A percentile compares a stretch with the other conserved stretches of the same genome.
These are phyloP conservation scores for Aleiodes sp. DNA, from an alignment of 1,140 invertebrate species.

Conservation along the genomic window DNA sequence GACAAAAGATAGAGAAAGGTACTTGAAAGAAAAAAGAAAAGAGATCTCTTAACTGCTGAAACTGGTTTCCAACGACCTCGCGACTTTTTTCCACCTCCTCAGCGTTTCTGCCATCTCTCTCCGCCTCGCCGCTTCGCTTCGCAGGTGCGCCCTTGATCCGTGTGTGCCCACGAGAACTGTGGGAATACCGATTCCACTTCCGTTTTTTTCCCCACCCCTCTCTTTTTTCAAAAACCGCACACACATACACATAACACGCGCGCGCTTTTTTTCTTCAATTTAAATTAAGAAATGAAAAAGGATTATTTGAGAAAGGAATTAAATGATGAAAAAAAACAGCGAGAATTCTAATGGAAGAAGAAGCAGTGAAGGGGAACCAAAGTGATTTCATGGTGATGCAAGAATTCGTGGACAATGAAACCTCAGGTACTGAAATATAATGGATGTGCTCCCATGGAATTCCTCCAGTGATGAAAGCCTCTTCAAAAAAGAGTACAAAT, in stretches of 20 bases:
- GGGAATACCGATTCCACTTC: slow-evolving; percentile 32
- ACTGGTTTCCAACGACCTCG: slow-evolving; percentile 36
- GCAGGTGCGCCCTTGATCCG: slow-evolving; percentile 30
- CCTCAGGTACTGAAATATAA: neutral
- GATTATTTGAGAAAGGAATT: neutral
- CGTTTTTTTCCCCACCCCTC: slow-evolving; percentile 15
- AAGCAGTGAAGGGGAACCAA: neutral
- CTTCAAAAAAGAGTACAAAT: neutral
- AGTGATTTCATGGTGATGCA: slow-evolving; percentile 21
- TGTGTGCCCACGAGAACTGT: slow-evolving; percentile 13
- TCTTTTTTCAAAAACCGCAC: neutral
- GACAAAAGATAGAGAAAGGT: neutral
- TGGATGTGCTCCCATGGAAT: neutral
- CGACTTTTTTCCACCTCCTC: slow-evolving; percentile 33
- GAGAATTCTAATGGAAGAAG: neutral
- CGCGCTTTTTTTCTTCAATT: neutral
- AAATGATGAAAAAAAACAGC: neutral
- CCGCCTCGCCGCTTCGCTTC: slow-evolving; percentile 13
- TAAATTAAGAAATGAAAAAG: neutral
- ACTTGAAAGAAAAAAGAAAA: slow-evolving; percentile 23
- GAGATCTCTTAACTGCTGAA: slow-evolving; percentile 31
- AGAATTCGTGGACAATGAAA: slow-evolving; percentile 19
- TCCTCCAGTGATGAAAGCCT: too few relatives aligned
- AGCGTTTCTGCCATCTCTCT: slow-evolving; percentile 7
- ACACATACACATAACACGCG: neutral